phyloP scores from a whole-genome alignment of 2,888 invertebrate genomes.

The Machimus atricapillus region DNA sequence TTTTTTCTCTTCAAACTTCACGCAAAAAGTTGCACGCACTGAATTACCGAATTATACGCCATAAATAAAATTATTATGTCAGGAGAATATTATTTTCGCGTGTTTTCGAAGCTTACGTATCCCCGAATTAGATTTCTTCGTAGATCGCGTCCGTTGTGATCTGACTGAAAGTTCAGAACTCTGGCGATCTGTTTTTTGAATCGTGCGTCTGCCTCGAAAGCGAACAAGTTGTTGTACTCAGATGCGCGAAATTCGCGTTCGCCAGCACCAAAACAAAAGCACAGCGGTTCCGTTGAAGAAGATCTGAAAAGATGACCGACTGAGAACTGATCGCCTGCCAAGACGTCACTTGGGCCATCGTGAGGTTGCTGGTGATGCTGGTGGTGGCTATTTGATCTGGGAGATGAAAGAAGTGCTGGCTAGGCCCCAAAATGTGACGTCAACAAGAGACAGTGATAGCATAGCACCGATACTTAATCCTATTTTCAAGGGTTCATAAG shows the following conservation, averaged over 20 bases:
- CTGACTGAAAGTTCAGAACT: neutral
- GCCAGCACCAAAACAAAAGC: constrained; percentile 2
- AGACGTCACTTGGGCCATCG: neutral
- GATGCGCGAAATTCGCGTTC: neutral
- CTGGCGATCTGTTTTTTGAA: neutral
- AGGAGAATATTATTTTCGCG: neutral
- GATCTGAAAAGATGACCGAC: constrained; percentile 15
- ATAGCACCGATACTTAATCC: neutral
- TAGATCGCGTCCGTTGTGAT: constrained; percentile 5
- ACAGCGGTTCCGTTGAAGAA: neutral
- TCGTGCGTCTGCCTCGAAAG: neutral
- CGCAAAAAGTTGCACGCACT: neutral
- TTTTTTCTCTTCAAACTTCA: neutral
- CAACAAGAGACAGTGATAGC: neutral
- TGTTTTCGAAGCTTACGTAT: neutral
- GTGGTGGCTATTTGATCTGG: neutral
- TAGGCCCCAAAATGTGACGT: neutral
- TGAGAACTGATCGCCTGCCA: constrained; percentile 16
- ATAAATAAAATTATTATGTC: constrained; percentile 8
- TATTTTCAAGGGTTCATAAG: neutral
- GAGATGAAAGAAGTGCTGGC: neutral
- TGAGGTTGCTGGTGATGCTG: neutral
- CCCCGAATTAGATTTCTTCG: constrained; percentile 19
- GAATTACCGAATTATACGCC: constrained; percentile 4
- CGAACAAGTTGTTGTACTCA: constrained; percentile 23